phyloP scores from a whole-genome alignment of 2,113 vertebrate genomes.

The Crypturellus undulatus region DNA sequence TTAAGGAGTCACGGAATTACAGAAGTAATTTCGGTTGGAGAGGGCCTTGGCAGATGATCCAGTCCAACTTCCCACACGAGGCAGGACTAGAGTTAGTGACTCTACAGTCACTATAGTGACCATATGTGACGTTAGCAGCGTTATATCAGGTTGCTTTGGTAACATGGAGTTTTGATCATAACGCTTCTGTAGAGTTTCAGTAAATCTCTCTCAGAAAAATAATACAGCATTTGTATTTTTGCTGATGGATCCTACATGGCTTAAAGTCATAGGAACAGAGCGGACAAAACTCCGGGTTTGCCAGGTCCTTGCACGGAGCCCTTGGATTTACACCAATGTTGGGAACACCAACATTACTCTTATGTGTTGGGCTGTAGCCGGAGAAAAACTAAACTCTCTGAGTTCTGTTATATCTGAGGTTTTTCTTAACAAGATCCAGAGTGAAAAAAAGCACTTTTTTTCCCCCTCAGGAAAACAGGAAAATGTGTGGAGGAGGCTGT shows the following conservation, averaged over 20 bases:
- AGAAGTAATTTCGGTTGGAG: neutral
- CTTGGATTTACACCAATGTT: slow-evolving; percentile 1
- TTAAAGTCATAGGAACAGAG: neutral
- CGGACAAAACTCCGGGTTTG: neutral
- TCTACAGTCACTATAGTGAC: neutral
- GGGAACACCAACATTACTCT: slow-evolving; percentile 38
- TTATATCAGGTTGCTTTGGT: neutral
- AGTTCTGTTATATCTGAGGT: neutral
- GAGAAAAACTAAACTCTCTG: neutral
- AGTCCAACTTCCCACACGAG: neutral
- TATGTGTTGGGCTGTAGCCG: neutral
- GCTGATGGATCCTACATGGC: neutral
- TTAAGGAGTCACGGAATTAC: neutral
- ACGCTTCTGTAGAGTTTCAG: neutral
- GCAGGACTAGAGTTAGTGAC: neutral
- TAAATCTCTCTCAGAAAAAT: neutral
- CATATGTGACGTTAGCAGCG: neutral
- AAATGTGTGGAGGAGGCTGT: neutral
- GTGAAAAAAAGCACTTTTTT: neutral
- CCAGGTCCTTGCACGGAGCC: neutral
- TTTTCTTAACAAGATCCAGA: slow-evolving; percentile 4
- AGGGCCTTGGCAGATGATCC: neutral
- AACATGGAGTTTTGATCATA: neutral
- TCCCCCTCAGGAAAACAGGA: neutral
- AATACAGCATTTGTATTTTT: neutral